Conservation (phyloP, 1,140 invertebrate species). For the Drosophila sechellia region DNA sequence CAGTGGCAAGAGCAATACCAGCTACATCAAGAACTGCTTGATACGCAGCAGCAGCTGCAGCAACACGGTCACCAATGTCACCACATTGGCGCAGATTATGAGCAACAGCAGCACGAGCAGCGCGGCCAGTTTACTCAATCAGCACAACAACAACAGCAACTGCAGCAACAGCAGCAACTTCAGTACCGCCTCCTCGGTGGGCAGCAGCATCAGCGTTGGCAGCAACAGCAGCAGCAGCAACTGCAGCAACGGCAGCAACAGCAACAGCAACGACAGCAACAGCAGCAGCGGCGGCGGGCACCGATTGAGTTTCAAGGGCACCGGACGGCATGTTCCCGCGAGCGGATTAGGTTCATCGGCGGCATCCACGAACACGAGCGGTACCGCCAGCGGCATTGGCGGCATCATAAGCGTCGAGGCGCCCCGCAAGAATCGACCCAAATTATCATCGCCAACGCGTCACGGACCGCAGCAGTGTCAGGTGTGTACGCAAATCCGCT, state of each 20-base stretch:
- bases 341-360: slow-evolving; percentile 29
- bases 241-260: slow-evolving; percentile 32
- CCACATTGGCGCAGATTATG: slow-evolving; percentile 83
- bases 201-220: slow-evolving; percentile 72
- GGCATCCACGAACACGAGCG: slow-evolving; percentile 30
- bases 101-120: slow-evolving; percentile 81
- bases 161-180: slow-evolving; percentile 78
- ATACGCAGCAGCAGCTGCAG: slow-evolving; percentile 83
- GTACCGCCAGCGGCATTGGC: slow-evolving; percentile 49
- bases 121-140: slow-evolving; percentile 71
- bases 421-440: slow-evolving; percentile 89
- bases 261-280: slow-evolving; percentile 40
- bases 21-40: slow-evolving; percentile 81
- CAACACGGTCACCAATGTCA: slow-evolving; percentile 83
- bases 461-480: slow-evolving; percentile 92
- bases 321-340: slow-evolving; percentile 46
- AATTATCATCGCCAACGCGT: slow-evolving; percentile 91
- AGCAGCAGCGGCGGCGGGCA: slow-evolving; percentile 53
- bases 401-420: slow-evolving; percentile 65
- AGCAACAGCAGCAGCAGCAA: slow-evolving; percentile 55
- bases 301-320: slow-evolving; percentile 62
- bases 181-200: slow-evolving; percentile 70
- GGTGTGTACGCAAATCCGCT: slow-evolving; percentile 86
- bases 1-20: slow-evolving; percentile 58
- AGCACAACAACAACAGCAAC: slow-evolving; percentile 75